Conservation (phyloP, 1,140 invertebrate species). For the Bombus pascuorum region DNA sequence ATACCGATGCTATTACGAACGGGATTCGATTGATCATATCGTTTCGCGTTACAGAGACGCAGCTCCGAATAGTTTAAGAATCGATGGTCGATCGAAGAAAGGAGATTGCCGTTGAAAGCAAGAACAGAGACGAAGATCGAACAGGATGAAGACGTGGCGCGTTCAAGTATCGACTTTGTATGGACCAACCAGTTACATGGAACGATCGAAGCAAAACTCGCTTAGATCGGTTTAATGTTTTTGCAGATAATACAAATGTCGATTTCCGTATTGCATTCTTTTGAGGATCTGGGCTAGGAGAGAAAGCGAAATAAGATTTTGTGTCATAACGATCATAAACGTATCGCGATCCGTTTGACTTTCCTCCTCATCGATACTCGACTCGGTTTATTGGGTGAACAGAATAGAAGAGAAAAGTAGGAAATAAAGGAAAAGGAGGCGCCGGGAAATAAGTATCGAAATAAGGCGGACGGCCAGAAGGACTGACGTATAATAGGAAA, state of each 20-base stretch:
- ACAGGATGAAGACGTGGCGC: neutral
- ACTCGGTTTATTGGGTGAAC: neutral
- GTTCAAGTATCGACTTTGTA: neutral
- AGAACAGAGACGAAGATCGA: neutral
- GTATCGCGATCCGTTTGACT: neutral
- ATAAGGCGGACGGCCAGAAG: too few relatives aligned
- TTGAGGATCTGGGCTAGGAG: neutral
- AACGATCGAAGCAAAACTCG: neutral
- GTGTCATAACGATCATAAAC: neutral
- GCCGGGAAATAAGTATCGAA: neutral
- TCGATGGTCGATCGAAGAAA: neutral
- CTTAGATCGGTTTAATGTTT: neutral
- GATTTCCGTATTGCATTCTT: neutral
- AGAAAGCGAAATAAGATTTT: neutral
- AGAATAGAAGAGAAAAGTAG: neutral
- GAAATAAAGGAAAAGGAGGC: neutral
- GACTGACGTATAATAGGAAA: neutral
- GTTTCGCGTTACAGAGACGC: conserved; percentile 2
- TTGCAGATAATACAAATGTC: neutral
- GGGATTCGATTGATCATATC: neutral
- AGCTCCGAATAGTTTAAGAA: neutral
- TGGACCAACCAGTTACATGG: neutral
- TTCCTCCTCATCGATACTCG: neutral
- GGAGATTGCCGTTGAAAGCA: too few relatives aligned
- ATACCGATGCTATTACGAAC: neutral